Conservation (phyloP, 2,113 vertebrate species). For the Ceratotherium simum region DNA sequence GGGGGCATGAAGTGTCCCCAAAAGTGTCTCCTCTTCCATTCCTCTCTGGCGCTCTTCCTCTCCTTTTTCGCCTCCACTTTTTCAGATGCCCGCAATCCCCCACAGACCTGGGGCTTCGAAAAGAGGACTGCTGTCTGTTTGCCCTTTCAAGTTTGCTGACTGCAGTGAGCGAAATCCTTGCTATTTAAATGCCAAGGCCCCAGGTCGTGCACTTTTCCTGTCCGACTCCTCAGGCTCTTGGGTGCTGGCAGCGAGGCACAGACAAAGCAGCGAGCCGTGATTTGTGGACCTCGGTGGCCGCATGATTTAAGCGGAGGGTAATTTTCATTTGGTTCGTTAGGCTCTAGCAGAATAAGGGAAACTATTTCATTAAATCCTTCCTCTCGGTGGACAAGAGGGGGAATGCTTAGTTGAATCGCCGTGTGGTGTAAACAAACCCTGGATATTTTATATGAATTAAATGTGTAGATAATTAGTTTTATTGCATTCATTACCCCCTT, state of each 20-base stretch:
- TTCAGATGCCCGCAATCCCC: not conserved
- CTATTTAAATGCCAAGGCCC: not conserved
- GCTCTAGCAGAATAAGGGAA: constrained; percentile 72
- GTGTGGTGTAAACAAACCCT: constrained; percentile 85
- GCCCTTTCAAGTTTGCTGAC: not conserved
- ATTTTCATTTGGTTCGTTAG: constrained; percentile 83
- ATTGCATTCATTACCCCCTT: constrained; percentile 96
- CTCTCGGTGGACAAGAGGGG: constrained; percentile 84
- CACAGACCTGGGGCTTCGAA: not conserved
- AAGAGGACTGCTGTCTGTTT: not conserved
- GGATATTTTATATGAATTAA: constrained; percentile 92
- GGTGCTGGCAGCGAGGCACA: constrained; percentile 5
- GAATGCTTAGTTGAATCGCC: constrained; percentile 75
- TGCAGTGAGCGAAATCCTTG: not conserved
- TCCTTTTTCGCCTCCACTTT: not conserved
- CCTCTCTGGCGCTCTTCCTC: not conserved
- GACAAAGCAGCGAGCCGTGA: constrained; percentile 36
- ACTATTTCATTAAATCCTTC: constrained; percentile 85
- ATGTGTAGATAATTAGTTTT: constrained; percentile 94
- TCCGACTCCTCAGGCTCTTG: constrained; percentile 38
- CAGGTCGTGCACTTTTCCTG: not conserved
- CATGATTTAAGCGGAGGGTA: constrained; percentile 77
- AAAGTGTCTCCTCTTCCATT: not conserved
- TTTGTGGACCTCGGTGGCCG: constrained; percentile 63
- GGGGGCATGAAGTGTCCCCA: not conserved